Evolutionary conservation across 2,113 vertebrate species (phyloP), one percentile per base, ranked within the genome.

Genomic region (Pipa parva): DNA sequence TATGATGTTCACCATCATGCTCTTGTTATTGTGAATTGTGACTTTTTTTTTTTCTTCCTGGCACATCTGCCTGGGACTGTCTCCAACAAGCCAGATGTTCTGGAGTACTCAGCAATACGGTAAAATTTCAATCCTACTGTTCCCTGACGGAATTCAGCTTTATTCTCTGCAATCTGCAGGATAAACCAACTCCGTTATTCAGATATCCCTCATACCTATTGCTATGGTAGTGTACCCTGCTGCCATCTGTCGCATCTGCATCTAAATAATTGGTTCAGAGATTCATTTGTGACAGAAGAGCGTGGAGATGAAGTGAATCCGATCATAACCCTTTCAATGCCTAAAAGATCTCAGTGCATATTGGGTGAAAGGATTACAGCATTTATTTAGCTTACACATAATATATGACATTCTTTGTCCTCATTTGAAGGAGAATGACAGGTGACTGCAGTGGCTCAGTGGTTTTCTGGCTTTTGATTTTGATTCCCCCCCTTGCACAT

Each of bases 51-150:
- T 21, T 59, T 51, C 9, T 20, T 22, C 12, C 7, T 2, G 17
- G 26, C 33, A 61, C 49, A 70, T 61, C 57, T 70, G 66, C 18
- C 27, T 61, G 58, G 66, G 57, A 54, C 49, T 24, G n/a, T 29
- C 25, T 70, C 58, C 48, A 70, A 54, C 48, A 70, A 20, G 42
- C 25, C 66, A 70, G 66, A 70, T 70, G 58, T 54, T 70, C 33
- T 51, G 37, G 27, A 56, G 45, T 24, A 22, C 55, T 67, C n/a
- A 31, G 50, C 66, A 70, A 54, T 68, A 68, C 24, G 55, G 56
- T 39, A 12, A 59, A 20, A 50, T 39, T 70, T 70, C 48, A 18
- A 42, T 42, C 25, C n/a, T 26, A 61, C 31, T 2, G 33, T 61
- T 61, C 58, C 66, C 66, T 33, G 57, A 50, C 25, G 58, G 31